Base-by-base conservation (phyloP, 2,888 invertebrate species). In the Cheiracanthium punctorium region DNA sequence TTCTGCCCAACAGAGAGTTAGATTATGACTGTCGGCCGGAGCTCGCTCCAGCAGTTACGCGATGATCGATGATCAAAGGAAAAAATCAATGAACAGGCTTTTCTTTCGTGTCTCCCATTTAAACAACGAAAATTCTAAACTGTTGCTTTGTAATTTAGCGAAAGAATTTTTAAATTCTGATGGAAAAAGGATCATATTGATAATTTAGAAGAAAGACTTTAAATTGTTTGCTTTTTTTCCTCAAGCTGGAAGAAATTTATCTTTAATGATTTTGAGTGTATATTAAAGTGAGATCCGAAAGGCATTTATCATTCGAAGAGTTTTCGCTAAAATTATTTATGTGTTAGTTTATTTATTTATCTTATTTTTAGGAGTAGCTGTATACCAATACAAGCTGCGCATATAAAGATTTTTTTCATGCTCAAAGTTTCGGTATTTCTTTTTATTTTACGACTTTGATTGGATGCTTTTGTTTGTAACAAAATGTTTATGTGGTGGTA, bases 21-120 rank as follows among this genome's bases (percentile, higher is more conserved):
- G 58, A 58, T 58, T 58, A 58, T 24, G 58, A 24, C 58, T 20
- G 58, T 24, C 58, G 24, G 58, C 58, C 5, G n/a, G 58, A 24
- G 58, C 24, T 58, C 58, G 4, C 58, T 24, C 24, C 20, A 24
- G 58, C 20, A 20, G 58, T 58, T 58, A 58, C 24, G 20, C 17
- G 58, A 58, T 58, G 58, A 58, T 58, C 58, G 58, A 58, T 58
- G 58, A 58, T 58, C 58, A 58, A 20, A 24, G 58, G 24, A n/a
- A n/a, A 58, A 58, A 58, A 58, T 58, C 58, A 58, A 58, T 58
- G 58, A 58, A 58, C 58, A 58, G 24, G 17, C 20, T 58, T 58
- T 58, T 24, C 58, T 58, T 24, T 58, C 17, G 58, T 24, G 58
- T 24, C 17, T 58, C 14, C n/a, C n/a, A n/a, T n/a, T 48, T 48